Base-by-base conservation (phyloP, 2,888 invertebrate genomes). In the Cerceris ruficornis region DNA sequence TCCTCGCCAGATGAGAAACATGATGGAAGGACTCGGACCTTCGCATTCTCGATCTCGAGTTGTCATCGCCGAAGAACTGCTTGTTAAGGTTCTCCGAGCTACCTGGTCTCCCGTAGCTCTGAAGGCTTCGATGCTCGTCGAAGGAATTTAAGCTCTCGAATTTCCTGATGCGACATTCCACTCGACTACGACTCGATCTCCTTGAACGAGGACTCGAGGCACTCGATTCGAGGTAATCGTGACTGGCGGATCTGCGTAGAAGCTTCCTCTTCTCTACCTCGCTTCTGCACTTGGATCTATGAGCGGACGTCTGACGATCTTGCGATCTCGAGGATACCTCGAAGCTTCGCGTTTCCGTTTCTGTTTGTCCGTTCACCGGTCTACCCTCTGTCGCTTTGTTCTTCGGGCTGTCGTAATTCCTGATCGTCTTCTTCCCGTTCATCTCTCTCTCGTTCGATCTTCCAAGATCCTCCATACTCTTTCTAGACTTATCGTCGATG, bases 21-120 rank as follows among this genome's bases (percentile, higher is more conserved):
- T 92, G 92, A 80, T 92, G 92, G 57, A 92, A 91, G 1, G 92
- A 92, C 66, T 92, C 92, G 7, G 92, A 90, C 42, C 92, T 80
- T 4, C 90, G 86, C 76, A 92, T 89, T 42, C 87, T 86, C 13
- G 75, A 82, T 43, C 74, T 72, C 9, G 80, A 73, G 7, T 9
- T 14, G 0, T 77, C 80, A 0, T 86, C 84, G 0, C 11, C 17
- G 28, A 77, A 61, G 2, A 77, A 46, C 7, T 74, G 77, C 17
- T 84, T 80, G 43, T 14, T 80, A 7, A 81, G 49, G 43, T 74
- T 77, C 65, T 83, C 81, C 28, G 81, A 75, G 39, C 70, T 81
- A 0, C 69, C 74, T 1, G 62, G 74, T 28, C 83, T 82, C 0
- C 74, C 76, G 42, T 88, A 89, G 57, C 84, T 88, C n/a, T 87